These are phyloP conservation scores for Florisuga fusca DNA, from an alignment of 2,797 vertebrate species.

Conservation along the genomic window DNA sequence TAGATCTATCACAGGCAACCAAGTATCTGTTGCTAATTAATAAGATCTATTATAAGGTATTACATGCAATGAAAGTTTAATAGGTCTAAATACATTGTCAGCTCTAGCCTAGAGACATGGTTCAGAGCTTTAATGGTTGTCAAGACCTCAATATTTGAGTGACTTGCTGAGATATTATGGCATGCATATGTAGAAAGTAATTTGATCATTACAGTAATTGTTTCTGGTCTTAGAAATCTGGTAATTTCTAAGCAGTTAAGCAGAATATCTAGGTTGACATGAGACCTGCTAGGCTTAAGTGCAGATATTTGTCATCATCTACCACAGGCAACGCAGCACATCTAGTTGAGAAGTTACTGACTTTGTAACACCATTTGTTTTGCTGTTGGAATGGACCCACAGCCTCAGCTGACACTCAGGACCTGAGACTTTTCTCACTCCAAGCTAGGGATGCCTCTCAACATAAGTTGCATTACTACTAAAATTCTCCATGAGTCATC, in stretches of 20 bases:
- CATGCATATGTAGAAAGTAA: neutral
- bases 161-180: neutral
- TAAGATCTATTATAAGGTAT: neutral
- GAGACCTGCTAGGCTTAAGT: rapidly evolving
- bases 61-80: neutral
- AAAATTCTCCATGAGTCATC: neutral
- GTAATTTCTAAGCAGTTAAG: neutral
- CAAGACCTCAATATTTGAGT: neutral
- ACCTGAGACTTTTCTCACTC: neutral
- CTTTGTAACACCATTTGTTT: neutral
- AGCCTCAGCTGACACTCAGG: neutral
- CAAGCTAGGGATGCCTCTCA: neutral
- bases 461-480: neutral
- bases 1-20: neutral
- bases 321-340: neutral
- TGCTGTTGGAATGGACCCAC: neutral
- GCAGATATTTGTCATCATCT: neutral
- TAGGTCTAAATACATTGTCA: neutral
- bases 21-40: neutral
- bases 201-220: neutral
- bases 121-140: neutral
- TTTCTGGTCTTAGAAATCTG: neutral
- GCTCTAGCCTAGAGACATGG: neutral
- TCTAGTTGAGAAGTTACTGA: neutral
- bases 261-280: neutral